These are phyloP conservation scores for Semicossyphus pulcher DNA, from an alignment of 2,113 vertebrate species.

Conservation along the genomic window DNA sequence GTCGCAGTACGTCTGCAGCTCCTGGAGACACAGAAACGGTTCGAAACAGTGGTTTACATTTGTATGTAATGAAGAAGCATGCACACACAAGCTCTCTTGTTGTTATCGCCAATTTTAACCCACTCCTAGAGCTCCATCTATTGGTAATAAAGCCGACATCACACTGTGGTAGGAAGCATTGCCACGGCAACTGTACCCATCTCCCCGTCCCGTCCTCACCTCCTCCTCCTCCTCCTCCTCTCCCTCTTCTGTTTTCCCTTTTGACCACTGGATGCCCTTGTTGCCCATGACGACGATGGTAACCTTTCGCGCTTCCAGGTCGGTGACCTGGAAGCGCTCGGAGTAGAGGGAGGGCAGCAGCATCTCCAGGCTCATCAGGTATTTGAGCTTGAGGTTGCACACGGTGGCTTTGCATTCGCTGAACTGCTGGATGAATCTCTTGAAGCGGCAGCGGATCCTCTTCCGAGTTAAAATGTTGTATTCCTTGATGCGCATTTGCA, in stretches of 20 bases:
- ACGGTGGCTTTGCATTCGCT: slow-evolving; percentile 91
- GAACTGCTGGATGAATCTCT: slow-evolving; percentile 94
- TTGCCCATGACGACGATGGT: slow-evolving; percentile 92
- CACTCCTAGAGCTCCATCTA: slow-evolving; percentile 44
- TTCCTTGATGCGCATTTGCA: slow-evolving; percentile 91
- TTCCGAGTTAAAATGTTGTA: slow-evolving; percentile 96
- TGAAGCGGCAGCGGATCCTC: slow-evolving; percentile 95
- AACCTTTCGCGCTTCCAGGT: slow-evolving; percentile 85
- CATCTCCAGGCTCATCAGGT: slow-evolving; percentile 95
- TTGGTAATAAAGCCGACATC: slow-evolving; percentile 18
- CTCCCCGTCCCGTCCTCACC: slow-evolving; percentile 43
- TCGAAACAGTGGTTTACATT: background rate
- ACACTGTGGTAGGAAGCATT: background rate
- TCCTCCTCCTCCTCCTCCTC: slow-evolving; percentile 77
- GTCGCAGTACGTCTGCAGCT: slow-evolving; percentile 94
- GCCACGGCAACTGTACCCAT: slow-evolving; percentile 12
- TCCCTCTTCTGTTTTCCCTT: slow-evolving; percentile 85
- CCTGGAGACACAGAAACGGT: slow-evolving; percentile 80
- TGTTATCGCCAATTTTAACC: background rate
- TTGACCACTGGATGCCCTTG: slow-evolving; percentile 91
- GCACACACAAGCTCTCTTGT: background rate
- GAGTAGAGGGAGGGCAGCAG: slow-evolving; percentile 92
- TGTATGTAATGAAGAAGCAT: background rate
- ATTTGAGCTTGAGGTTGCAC: slow-evolving; percentile 95
- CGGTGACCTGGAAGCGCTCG: slow-evolving; percentile 91